These are phyloP conservation scores for Laothoe populi DNA, from an alignment of 2,888 invertebrate species.

Conservation along the genomic window DNA sequence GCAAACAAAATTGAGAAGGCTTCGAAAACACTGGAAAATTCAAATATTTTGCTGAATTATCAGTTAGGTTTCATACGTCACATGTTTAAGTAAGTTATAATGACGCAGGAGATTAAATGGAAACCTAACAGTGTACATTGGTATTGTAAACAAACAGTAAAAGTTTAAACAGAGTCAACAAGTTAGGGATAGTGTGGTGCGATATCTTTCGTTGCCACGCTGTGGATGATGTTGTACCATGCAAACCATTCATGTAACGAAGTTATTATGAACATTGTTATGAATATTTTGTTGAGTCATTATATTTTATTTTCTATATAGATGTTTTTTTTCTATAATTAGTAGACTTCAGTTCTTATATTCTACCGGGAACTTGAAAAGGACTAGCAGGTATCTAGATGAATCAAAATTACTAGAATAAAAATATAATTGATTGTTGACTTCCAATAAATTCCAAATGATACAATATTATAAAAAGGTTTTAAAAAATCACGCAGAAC, in stretches of 20 bases:
- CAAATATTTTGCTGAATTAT: conserved; percentile 27
- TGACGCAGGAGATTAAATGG: conserved; percentile 39
- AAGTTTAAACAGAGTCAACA: conserved; percentile 46
- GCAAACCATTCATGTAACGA: not conserved
- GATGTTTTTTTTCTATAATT: no score
- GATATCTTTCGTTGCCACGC: conserved; percentile 41
- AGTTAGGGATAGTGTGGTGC: conserved; percentile 48
- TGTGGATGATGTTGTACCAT: conserved; percentile 10
- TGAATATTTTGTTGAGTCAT: no score
- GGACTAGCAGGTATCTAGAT: no score
- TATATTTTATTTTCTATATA: no score
- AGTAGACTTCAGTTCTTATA: no score
- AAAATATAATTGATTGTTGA: no score
- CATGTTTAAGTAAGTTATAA: conserved; percentile 8
- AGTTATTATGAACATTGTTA: no score
- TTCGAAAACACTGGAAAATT: conserved; percentile 9
- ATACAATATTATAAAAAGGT: no score
- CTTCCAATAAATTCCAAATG: no score
- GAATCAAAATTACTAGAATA: no score
- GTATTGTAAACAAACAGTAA: conserved; percentile 49
- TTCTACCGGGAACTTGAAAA: no score
- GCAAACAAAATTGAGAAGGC: not conserved
- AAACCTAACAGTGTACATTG: conserved; percentile 42
- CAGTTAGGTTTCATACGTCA: conserved; percentile 4
- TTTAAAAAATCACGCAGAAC: no score